phyloP scores from a whole-genome alignment of 2,113 vertebrate genomes.

The Willisornis vidua region DNA sequence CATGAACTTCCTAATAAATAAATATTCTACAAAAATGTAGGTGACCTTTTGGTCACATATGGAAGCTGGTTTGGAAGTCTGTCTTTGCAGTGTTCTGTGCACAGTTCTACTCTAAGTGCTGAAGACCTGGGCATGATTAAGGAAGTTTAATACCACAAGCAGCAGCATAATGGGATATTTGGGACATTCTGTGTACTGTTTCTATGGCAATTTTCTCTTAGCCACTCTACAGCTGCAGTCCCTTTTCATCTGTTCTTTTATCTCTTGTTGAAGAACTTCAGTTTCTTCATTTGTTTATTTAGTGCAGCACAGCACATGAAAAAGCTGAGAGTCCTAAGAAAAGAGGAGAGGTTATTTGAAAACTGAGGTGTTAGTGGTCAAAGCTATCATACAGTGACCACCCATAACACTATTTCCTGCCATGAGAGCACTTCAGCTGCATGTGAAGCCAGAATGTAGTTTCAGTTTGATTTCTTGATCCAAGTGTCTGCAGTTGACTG shows the following conservation, averaged over 20 bases:
- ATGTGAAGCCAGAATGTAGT: background rate
- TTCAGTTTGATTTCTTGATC: slow-evolving; percentile 48
- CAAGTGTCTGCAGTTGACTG: background rate
- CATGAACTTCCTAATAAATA: background rate
- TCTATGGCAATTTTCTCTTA: background rate
- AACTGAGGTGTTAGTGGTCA: background rate
- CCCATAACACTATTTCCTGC: background rate
- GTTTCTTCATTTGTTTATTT: background rate
- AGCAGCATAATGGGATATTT: background rate
- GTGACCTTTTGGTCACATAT: background rate
- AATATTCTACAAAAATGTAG: background rate
- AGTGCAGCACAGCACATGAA: background rate
- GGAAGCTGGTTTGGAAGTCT: background rate
- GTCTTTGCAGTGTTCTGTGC: background rate
- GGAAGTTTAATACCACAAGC: background rate
- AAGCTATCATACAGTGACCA: background rate
- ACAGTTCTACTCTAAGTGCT: background rate
- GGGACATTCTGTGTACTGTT: background rate
- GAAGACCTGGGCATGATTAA: background rate
- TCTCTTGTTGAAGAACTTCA: background rate
- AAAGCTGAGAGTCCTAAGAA: background rate
- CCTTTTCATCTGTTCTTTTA: background rate
- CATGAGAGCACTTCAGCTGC: background rate
- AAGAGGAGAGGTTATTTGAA: background rate
- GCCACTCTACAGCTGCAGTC: background rate